Percentiles rank a stretch among this genome's conserved stretches.
phyloP scores from a whole-genome alignment of 2,797 vertebrate species.

The Rhinoraja longicauda region DNA sequence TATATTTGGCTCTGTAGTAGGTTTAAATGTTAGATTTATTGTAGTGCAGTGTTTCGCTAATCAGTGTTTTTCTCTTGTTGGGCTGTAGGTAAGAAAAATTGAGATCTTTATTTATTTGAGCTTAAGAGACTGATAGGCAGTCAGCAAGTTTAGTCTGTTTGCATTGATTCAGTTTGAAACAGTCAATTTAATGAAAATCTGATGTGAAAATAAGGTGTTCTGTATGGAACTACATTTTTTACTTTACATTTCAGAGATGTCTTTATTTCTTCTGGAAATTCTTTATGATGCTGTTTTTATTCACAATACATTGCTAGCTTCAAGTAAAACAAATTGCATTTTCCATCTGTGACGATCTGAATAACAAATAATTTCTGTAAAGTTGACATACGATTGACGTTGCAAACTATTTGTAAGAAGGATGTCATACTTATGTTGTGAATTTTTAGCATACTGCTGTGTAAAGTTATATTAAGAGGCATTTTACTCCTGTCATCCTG shows the following conservation, averaged over 20 bases:
- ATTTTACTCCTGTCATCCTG: neutral
- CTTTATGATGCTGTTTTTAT: neutral
- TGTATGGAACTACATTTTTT: neutral
- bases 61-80: neutral
- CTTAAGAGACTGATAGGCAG: neutral
- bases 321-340: constrained; percentile 27
- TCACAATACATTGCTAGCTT: neutral
- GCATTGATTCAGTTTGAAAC: neutral
- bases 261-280: neutral
- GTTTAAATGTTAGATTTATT: neutral
- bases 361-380: neutral
- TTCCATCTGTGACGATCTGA: neutral
- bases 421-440: neutral
- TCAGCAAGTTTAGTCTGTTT: neutral
- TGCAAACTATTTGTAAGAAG: constrained; percentile 3
- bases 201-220: neutral
- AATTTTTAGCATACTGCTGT: neutral
- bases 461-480: neutral
- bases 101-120: neutral
- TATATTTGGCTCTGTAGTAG: neutral
- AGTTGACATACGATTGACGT: neutral
- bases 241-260: neutral
- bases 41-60: neutral
- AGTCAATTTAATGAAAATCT: neutral
- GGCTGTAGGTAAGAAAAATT: neutral